Evolutionary conservation across 1,140 invertebrate genomes (phyloP).

Genomic region (Eumeta japonica): DNA sequence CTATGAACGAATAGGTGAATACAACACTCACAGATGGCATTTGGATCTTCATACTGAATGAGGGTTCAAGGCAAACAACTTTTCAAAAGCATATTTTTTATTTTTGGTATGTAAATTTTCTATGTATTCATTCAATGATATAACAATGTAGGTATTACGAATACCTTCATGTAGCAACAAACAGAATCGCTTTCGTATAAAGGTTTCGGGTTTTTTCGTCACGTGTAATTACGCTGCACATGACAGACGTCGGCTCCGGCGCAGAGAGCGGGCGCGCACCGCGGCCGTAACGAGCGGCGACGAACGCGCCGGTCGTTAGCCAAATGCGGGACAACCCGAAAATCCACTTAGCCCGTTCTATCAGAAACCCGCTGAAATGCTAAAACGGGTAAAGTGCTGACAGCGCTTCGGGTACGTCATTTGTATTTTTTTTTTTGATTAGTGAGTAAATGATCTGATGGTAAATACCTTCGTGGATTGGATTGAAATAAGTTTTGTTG

Average conservation of each 20-base stretch:
- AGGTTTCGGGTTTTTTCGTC: conserved; percentile 24
- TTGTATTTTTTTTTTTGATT: background rate
- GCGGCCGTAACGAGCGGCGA: conserved; percentile 10
- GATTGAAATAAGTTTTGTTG: background rate
- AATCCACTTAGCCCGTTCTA: conserved; percentile 37
- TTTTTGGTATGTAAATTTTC: no score
- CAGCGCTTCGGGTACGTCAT: background rate
- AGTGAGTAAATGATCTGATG: background rate
- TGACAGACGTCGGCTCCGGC: conserved; percentile 15
- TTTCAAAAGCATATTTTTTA: no score
- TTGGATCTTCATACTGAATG: no score
- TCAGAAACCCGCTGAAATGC: background rate
- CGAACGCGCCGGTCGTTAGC: conserved; percentile 34
- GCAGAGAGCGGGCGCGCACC: no score
- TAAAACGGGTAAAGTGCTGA: background rate
- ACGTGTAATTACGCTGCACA: conserved; percentile 24
- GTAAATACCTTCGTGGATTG: background rate
- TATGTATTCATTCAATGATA: no score
- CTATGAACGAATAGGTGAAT: no score
- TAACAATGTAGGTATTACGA: no score
- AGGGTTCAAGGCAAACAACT: no score
- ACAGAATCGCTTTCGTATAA: no score
- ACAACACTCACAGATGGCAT: no score
- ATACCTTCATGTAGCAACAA: no score
- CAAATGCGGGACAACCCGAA: conserved; percentile 38